These are phyloP conservation scores for Datnioides undecimradiatus DNA, from an alignment of 2,113 vertebrate species.

Conservation along the genomic window DNA sequence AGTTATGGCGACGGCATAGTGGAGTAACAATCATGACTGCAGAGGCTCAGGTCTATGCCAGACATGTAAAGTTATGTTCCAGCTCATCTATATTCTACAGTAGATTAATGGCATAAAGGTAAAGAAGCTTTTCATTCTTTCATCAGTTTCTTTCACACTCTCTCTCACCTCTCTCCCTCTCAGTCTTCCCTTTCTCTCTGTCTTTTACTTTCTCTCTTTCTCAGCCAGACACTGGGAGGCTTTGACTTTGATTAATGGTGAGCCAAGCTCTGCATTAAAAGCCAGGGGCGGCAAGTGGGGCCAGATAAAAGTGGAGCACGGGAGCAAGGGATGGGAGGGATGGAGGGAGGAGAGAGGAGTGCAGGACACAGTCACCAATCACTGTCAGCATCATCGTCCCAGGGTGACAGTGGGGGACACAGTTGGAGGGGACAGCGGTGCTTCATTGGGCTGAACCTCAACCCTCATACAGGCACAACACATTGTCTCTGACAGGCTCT, in stretches of 20 bases:
- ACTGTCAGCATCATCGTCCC: conserved; percentile 79
- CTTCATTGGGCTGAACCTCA: conserved; percentile 76
- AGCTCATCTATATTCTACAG: conserved; percentile 57
- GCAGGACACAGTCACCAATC: conserved; percentile 80
- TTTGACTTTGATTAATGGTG: conserved; percentile 85
- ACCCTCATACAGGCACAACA: conserved; percentile 62
- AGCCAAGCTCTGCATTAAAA: conserved; percentile 81
- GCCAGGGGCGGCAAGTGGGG: conserved; percentile 78
- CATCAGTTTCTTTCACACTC: conserved; percentile 31
- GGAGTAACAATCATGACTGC: conserved; percentile 22
- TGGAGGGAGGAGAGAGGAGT: conserved; percentile 62
- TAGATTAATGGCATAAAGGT: conserved; percentile 42
- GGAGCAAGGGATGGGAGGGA: conserved; percentile 68
- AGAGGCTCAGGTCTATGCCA: conserved; percentile 27
- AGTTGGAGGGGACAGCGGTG: conserved; percentile 68
- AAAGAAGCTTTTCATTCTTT: conserved; percentile 64
- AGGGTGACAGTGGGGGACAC: conserved; percentile 70
- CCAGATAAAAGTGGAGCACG: conserved; percentile 79
- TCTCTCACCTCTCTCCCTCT: conserved; percentile 10
- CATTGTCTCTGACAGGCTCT: conserved; percentile 69
- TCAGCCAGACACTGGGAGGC: conserved; percentile 70
- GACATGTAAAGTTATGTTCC: conserved; percentile 38
- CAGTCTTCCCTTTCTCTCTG: conserved; percentile 8
- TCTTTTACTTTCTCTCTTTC: conserved; percentile 50
- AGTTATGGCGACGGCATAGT: conserved; percentile 11